Conservation (phyloP, 1,140 invertebrate genomes). For the Brachionus manjavacas region DNA sequence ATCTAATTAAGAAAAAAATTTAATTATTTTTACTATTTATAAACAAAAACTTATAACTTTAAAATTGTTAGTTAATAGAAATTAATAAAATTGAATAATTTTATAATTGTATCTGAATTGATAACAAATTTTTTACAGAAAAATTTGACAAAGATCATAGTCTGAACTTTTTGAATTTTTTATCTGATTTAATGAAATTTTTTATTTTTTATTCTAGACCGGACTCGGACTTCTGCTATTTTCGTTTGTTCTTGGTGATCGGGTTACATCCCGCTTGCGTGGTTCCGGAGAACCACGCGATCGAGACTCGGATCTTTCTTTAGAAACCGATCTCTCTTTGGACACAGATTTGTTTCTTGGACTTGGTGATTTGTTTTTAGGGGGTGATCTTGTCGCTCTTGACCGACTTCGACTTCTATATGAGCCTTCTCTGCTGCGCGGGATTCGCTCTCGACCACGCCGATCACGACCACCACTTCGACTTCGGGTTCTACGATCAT, state of each 20-base stretch:
- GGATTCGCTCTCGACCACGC: not conserved
- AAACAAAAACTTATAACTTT: not conserved
- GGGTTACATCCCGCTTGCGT: not conserved
- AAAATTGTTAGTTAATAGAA: not conserved
- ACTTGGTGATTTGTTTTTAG: not conserved
- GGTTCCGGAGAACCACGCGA: not conserved
- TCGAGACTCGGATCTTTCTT: not conserved
- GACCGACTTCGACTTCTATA: not conserved
- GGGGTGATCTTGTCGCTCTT: not conserved
- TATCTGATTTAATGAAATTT: too few species aligned
- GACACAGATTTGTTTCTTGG: conserved; percentile 30
- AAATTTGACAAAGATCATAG: not conserved
- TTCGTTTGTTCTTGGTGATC: conserved; percentile 26
- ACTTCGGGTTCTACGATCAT: not conserved
- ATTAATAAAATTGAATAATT: not conserved
- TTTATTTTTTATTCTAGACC: not conserved
- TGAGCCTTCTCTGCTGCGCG: not conserved
- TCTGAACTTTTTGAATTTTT: too few species aligned
- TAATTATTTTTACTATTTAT: not conserved
- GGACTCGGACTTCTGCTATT: conserved; percentile 31
- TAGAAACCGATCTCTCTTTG: not conserved
- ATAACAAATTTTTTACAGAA: not conserved
- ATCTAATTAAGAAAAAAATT: too few species aligned
- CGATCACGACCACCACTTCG: conserved; percentile 10
- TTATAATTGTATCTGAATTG: not conserved